Percentiles rank a stretch among this genome's conserved stretches.
Evolutionary conservation across 2,113 vertebrate genomes (phyloP).

Genomic region (Phalacrocorax brasilianus): DNA sequence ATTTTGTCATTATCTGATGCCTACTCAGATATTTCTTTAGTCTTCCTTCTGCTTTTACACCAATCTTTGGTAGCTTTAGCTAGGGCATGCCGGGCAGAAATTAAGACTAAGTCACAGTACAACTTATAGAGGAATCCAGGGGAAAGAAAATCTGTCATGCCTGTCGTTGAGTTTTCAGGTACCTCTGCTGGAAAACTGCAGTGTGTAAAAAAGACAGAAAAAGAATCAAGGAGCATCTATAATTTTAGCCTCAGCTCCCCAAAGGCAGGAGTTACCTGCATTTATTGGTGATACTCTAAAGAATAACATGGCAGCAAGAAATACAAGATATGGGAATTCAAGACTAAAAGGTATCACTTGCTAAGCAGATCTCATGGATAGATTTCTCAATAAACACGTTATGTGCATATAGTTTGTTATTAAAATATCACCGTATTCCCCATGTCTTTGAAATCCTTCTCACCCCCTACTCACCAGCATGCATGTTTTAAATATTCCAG

Average conservation of each 20-base stretch:
- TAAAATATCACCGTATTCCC: neutral
- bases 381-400: neutral
- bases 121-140: neutral
- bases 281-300: neutral
- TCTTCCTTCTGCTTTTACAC: neutral
- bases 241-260: neutral
- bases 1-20: neutral
- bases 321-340: neutral
- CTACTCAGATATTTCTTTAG: neutral
- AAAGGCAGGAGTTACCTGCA: neutral
- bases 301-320: neutral
- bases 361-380: neutral
- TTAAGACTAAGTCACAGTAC: neutral
- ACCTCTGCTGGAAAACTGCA: neutral
- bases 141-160: neutral
- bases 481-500: neutral
- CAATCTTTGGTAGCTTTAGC: neutral
- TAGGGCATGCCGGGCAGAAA: neutral
- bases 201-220: neutral
- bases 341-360: neutral
- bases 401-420: neutral
- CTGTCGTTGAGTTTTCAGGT: neutral
- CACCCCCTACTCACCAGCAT: neutral
- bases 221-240: neutral
- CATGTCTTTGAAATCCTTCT: neutral